These are phyloP conservation scores for Campoletis raptor DNA, from an alignment of 2,888 invertebrate genomes.

Conservation along the genomic window DNA sequence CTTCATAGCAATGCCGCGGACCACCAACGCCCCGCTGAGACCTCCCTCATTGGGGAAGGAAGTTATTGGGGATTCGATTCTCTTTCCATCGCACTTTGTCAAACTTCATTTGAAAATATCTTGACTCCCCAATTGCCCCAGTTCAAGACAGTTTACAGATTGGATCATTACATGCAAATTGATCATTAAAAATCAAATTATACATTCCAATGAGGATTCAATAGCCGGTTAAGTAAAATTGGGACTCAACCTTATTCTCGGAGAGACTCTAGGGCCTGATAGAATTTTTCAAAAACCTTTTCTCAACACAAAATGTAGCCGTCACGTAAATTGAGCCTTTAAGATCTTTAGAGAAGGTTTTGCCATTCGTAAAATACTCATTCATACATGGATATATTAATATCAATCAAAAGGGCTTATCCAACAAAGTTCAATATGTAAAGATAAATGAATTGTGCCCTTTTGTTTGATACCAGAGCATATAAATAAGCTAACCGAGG, in stretches of 20 bases:
- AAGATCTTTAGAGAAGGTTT: background rate
- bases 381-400: background rate
- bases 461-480: background rate
- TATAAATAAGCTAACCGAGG: constrained; percentile 58
- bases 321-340: background rate
- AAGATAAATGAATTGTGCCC: background rate
- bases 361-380: background rate
- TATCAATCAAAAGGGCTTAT: background rate
- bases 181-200: background rate
- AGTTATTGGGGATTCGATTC: constrained; percentile 36
- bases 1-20: constrained; percentile 67
- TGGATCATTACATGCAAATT: background rate
- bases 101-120: background rate
- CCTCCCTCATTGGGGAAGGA: constrained; percentile 29
- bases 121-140: constrained; percentile 4
- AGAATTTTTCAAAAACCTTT: background rate
- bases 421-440: background rate
- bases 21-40: constrained; percentile 53
- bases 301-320: background rate
- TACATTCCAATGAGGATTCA: background rate
- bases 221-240: background rate
- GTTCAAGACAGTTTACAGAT: background rate
- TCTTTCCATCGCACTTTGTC: background rate
- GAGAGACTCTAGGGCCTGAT: background rate
- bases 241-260: background rate